Base-by-base conservation (phyloP, 1,140 invertebrate genomes). In the Archivesica marissinica region DNA sequence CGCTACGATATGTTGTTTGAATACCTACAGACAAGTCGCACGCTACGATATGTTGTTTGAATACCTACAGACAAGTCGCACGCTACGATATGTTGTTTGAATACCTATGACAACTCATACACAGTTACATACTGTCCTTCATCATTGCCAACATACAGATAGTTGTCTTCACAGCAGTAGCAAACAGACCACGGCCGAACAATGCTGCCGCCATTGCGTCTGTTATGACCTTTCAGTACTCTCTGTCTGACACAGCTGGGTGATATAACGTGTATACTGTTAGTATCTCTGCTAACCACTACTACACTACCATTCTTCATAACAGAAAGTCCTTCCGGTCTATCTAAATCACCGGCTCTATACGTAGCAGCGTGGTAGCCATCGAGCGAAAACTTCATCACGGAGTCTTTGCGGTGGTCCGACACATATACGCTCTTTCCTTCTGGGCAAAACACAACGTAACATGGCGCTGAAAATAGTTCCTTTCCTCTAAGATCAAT, bases 341-440 rank as follows among this genome's bases (percentile, higher is more conserved):
- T 20, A 17, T 47, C 41, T 7, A 72, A 28, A 72, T 44, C 41
- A 15, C 68, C 68, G 2, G 39, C 68, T 72, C 41, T 72, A 23
- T 72, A 72, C 20, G 25, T 47, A 20, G n/a, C 25, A 9, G 50
- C 35, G 6, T 33, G 2, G 6, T 72, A 2, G 35, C 68, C 68
- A 7, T 20, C 20, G 33, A 15, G 33, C 15, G 68, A 52, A 2
- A 50, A 6, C 50, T 44, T 72, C 4, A 44, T 47, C n/a, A 72
- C 68, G 2, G 68, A 4, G 39, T 50, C 41, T 4, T 72, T 72
- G 15, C 68, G 50, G 15, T 72, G 68, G 25, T 72, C 68, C 2
- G 68, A 72, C 6, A 72, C 68, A 30, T 72, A 72, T 44, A 72
- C 2, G n/a, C 35, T 15, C 33, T 72, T 72, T n/a, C 68, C 44